These are phyloP conservation scores for Xanthia togata DNA, from an alignment of 2,888 invertebrate species.

Conservation along the genomic window DNA sequence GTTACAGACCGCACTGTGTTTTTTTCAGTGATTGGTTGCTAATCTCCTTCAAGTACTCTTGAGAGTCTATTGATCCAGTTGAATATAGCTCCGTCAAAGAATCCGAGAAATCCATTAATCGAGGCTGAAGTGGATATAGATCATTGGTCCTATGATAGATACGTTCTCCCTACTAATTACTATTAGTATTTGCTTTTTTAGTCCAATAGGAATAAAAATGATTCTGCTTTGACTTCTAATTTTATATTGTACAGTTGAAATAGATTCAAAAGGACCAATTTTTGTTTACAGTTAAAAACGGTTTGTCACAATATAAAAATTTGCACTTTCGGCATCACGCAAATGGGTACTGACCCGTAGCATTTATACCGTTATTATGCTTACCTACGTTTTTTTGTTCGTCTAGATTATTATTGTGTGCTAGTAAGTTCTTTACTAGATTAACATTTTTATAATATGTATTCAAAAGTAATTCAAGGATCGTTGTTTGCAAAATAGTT, in stretches of 20 bases:
- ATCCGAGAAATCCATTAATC: slow-evolving; percentile 28
- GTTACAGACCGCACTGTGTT: slow-evolving; percentile 17
- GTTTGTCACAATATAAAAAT: slow-evolving; percentile 7
- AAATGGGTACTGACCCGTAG: slow-evolving; percentile 6
- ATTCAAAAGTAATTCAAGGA: neutral
- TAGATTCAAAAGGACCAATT: slow-evolving; percentile 5
- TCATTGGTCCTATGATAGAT: slow-evolving; percentile 14
- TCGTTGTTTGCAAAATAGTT: neutral
- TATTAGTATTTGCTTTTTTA: neutral
- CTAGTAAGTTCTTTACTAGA: neutral
- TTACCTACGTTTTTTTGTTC: slow-evolving; percentile 5
- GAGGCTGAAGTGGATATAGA: slow-evolving; percentile 26
- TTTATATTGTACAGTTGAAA: slow-evolving; percentile 2
- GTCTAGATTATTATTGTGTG: slow-evolving; percentile 3
- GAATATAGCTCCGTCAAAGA: slow-evolving; percentile 6
- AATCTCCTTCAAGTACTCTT: slow-evolving; percentile 36
- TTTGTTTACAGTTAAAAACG: slow-evolving; percentile 14
- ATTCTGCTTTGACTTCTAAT: slow-evolving; percentile 4
- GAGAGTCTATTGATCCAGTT: slow-evolving; percentile 25
- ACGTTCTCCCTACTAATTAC: neutral
- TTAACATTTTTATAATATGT: neutral
- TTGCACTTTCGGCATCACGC: slow-evolving; percentile 21
- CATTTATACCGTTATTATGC: slow-evolving; percentile 25
- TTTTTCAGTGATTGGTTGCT: slow-evolving; percentile 15
- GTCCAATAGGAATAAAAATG: neutral